These are phyloP conservation scores for Uloborus diversus DNA, from an alignment of 1,140 invertebrate genomes.

Conservation along the genomic window DNA sequence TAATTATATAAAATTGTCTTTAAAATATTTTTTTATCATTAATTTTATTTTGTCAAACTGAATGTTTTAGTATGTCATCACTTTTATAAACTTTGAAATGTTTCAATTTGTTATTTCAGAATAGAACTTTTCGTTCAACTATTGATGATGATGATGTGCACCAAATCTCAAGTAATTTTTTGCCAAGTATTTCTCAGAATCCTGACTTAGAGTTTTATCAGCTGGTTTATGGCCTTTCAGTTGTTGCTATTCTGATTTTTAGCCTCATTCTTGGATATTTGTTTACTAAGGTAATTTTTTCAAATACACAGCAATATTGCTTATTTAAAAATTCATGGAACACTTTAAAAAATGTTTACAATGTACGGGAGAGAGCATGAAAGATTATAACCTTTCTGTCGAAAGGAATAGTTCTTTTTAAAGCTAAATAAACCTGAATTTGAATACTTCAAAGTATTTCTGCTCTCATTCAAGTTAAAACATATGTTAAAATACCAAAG, in stretches of 20 bases:
- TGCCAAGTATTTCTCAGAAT: constrained; percentile 67
- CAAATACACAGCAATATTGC: background rate
- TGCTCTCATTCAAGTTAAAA: no score
- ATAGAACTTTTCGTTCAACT: constrained; percentile 11
- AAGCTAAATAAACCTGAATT: no score
- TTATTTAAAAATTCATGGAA: no score
- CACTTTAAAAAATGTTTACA: background rate
- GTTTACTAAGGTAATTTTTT: constrained; percentile 69
- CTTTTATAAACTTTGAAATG: background rate
- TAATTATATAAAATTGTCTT: no score
- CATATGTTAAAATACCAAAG: no score
- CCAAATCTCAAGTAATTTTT: background rate
- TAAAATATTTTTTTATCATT: constrained; percentile 4
- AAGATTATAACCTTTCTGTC: no score
- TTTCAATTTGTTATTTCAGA: background rate
- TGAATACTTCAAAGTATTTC: no score
- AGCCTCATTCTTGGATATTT: constrained; percentile 70
- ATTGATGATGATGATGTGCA: background rate
- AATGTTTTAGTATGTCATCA: no score
- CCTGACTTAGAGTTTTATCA: constrained; percentile 69
- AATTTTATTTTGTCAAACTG: no score
- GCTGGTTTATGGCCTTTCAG: constrained; percentile 68
- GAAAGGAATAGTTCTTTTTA: no score
- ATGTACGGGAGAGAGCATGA: no score
- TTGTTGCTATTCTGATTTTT: constrained; percentile 69